phyloP scores from a whole-genome alignment of 2,113 vertebrate species.

The Tupaia tana region DNA sequence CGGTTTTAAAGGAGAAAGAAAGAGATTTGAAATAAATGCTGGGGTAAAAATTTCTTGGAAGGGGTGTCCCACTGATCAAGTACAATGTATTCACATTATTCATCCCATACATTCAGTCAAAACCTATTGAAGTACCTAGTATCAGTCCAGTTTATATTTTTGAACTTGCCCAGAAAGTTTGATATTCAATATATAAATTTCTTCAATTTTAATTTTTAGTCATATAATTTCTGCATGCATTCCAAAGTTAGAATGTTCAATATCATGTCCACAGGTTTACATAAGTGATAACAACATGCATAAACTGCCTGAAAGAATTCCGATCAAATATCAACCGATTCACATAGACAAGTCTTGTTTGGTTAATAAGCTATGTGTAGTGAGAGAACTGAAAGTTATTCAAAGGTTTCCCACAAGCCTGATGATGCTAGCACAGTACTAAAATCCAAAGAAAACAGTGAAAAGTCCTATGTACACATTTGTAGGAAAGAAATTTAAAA shows the following conservation, averaged over 20 bases:
- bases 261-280: background rate
- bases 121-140: background rate
- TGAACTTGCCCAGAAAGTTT: background rate
- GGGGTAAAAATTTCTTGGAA: background rate
- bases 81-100: no score
- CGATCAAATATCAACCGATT: constrained; percentile 49
- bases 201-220: background rate
- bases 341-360: constrained; percentile 8
- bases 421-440: background rate
- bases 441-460: constrained; percentile 9
- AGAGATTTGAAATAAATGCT: background rate
- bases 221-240: background rate
- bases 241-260: background rate
- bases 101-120: no score
- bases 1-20: background rate
- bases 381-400: constrained; percentile 35
- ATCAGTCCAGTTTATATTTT: background rate
- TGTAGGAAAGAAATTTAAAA: constrained; percentile 32
- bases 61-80: no score
- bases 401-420: background rate
- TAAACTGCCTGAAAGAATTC: constrained; percentile 5
- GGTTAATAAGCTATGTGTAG: background rate
- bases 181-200: constrained; percentile 7
- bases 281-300: background rate
- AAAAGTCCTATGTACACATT: background rate